Percentiles rank a stretch among this genome's conserved stretches.
These are phyloP conservation scores for Diadumene lineata DNA, from an alignment of 92 coral and sea anemone genomes.

Conservation along the genomic window DNA sequence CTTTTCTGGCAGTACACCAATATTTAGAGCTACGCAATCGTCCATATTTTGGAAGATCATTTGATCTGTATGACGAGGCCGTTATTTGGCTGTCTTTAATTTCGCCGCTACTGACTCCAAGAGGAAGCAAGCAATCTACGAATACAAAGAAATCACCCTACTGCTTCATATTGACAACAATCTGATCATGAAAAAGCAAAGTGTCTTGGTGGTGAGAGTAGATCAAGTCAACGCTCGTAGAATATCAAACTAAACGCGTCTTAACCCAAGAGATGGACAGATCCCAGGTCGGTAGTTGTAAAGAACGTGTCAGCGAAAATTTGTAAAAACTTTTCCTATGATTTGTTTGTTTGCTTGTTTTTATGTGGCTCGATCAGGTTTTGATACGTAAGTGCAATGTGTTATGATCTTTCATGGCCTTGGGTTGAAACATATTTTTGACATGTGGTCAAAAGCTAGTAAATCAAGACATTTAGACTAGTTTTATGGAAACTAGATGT, in stretches of 20 bases:
- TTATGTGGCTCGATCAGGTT: no score
- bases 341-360: no score
- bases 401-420: no score
- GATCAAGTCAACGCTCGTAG: neutral
- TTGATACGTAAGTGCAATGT: no score
- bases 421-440: no score
- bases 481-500: no score
- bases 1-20: conserved; percentile 22
- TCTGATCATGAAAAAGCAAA: neutral
- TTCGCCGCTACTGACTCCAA: conserved; percentile 17
- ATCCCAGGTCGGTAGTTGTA: no score
- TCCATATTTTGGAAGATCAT: conserved; percentile 9
- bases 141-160: no score
- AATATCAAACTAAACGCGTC: neutral
- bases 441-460: no score
- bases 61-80: conserved; percentile 14
- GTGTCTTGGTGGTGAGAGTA: neutral
- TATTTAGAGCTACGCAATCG: conserved; percentile 5
- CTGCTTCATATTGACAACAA: neutral
- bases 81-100: conserved; percentile 25
- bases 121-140: conserved; percentile 30
- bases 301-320: no score
- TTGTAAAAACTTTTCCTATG: no score
- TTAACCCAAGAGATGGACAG: neutral
- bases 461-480: no score